Evolutionary conservation across 2,113 vertebrate genomes (phyloP), one percentile per base, ranked within the genome.

Genomic region (Synchiropus splendidus): DNA sequence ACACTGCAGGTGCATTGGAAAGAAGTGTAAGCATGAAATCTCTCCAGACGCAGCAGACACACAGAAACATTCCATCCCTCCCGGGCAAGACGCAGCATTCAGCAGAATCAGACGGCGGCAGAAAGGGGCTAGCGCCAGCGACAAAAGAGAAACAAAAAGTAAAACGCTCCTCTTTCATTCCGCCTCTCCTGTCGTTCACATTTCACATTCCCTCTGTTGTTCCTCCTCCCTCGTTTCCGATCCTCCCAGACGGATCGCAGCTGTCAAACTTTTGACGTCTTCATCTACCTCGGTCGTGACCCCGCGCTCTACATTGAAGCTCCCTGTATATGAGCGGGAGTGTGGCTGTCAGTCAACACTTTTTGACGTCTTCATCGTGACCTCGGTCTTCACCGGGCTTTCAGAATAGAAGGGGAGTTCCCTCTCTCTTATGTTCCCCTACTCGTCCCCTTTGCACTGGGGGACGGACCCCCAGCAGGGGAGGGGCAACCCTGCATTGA

Each of bases 261-360:
- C 84, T 86, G 83, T 86, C 83, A 86, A 82, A 82, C 74, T 72
- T 83, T 83, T 86, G 84, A 86, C 75, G 55, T 82, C 83, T 86
- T 81, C 78, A 85, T 85, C 80, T 78, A 52, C 45, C 73, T 64
- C 67, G 70, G 73, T 81, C 74, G 42, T 77, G 81, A 86, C 83
- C 83, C 79, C 32, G 61, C 54, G 58, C 73, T 64, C 44, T 4
- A 49, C 30, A 36, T 52, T 66, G 69, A 51, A 74, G 69, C 66
- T 58, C 55, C 42, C 18, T 35, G 16, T 57, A 8, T 61, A 5
- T 16, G 17, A 36, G 35, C 60, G 51, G 49, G 32, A 39, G 61
- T 56, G 43, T 38, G 55, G 54, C 72, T 77, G 75, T 75, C 75
- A 72, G 37, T 75, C 72, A 74, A 68, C 45, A 52, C 42, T 42